Evolutionary conservation across 2,888 invertebrate genomes (phyloP), one percentile per base, ranked within the genome.

Genomic region (Cheilosia pagana): DNA sequence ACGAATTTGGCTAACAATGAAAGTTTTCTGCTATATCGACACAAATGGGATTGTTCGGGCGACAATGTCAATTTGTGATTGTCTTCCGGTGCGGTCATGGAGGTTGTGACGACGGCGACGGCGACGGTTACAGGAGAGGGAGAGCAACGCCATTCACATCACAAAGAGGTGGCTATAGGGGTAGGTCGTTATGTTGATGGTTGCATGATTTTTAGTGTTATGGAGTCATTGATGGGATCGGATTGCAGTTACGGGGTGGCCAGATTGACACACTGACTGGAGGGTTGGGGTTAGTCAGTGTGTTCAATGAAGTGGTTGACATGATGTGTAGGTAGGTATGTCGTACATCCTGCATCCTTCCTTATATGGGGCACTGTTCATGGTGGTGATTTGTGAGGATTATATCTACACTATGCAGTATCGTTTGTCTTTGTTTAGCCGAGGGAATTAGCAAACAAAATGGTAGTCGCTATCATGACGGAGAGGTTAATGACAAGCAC

Each of bases 61-160:
- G 82, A 78, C 67, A 74, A 65, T 78, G 78, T 83, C 78, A 83
- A 78, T 68, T 78, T 78, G 78, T 68, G 72, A 74, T 74, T 74
- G 78, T 72, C 78, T 78, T 78, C 82, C 72, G 67, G 72, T 81
- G 65, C 35, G 60, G 71, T 76, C 68, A 43, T 16, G 31, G 43
- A 39, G 50, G 50, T 28, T 43, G 57, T 43, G 31, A 19, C 31
- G 14, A 48, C 19, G 43, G 43, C 8, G 10, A 19, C 10, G n/a
- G n/a, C n/a, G 35, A 48, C 19, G 43, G 43, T 16, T 19, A 19
- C 10, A 6, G 16, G 28, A 43, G 45, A 10, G 25, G 1, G 7
- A 12, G 14, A 53, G 14, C 28, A 2, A 8, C 8, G 28, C 7
- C 8, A 8, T 28, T 28, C 28, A 14, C 21, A 23, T 8, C 21